Conservation (phyloP, 2,888 invertebrate genomes). For the Phasia obesa region DNA sequence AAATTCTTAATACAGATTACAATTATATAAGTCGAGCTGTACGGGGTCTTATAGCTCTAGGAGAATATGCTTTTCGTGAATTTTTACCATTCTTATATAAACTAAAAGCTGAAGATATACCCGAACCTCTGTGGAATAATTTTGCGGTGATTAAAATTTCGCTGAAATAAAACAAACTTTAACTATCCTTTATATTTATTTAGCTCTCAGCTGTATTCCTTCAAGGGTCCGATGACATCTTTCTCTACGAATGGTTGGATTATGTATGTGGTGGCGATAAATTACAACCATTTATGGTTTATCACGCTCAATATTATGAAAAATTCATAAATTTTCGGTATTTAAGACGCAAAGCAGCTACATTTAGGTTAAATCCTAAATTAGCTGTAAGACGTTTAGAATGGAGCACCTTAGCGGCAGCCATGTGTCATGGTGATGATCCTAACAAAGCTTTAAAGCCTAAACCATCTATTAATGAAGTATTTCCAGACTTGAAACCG, state of each 20-base stretch:
- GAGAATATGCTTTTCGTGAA: constrained; percentile 81
- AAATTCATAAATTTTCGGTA: constrained; percentile 75
- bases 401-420: constrained; percentile 78
- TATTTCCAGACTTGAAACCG: constrained; percentile 75
- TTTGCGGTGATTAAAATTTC: constrained; percentile 74
- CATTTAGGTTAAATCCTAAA: constrained; percentile 77
- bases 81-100: constrained; percentile 80
- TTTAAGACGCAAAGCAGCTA: constrained; percentile 73
- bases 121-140: constrained; percentile 77
- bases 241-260: constrained; percentile 81
- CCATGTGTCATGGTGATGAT: constrained; percentile 79
- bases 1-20: constrained; percentile 75
- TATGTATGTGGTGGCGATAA: constrained; percentile 79
- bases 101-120: constrained; percentile 76
- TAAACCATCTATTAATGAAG: constrained; percentile 74
- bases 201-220: constrained; percentile 79
- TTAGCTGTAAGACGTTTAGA: constrained; percentile 78
- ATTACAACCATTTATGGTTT: constrained; percentile 80
- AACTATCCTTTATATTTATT: background rate
- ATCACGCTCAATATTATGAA: constrained; percentile 77
- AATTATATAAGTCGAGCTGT: constrained; percentile 79
- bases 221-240: constrained; percentile 79
- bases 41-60: constrained; percentile 79
- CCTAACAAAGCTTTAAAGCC: constrained; percentile 77
- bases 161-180: background rate